A percentile compares a stretch with the other conserved stretches of the same genome.
Conservation (phyloP, 2,888 invertebrate genomes). For the Microctonus hyperodae region DNA sequence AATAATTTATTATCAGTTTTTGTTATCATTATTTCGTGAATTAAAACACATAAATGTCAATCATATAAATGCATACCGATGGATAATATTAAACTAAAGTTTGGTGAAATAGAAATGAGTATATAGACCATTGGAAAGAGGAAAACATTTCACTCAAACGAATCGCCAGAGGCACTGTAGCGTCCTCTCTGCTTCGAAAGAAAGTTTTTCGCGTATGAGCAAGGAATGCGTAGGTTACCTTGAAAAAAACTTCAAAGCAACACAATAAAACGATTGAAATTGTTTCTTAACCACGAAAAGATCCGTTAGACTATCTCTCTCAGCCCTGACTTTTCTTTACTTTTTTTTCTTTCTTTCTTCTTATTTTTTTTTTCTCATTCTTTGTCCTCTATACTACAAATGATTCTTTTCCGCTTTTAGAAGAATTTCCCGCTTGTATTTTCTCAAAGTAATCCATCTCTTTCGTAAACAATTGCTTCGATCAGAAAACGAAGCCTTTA, state of each 20-base stretch:
- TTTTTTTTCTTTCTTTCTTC: slow-evolving; percentile 22
- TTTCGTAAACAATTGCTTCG: not conserved
- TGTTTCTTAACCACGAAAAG: slow-evolving; percentile 49
- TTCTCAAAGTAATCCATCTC: not conserved
- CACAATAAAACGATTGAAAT: slow-evolving; percentile 57
- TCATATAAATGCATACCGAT: slow-evolving; percentile 15
- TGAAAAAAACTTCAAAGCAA: slow-evolving; percentile 57
- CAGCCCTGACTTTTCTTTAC: slow-evolving; percentile 20
- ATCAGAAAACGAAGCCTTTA: not conserved
- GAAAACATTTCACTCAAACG: slow-evolving; percentile 30
- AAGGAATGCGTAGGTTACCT: slow-evolving; percentile 54
- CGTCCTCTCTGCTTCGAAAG: not conserved
- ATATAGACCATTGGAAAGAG: too few relatives aligned
- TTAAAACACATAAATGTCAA: not conserved
- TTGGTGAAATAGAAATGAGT: not conserved
- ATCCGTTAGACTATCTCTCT: slow-evolving; percentile 24
- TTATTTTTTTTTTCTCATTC: slow-evolving; percentile 19
- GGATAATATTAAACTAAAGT: slow-evolving; percentile 7
- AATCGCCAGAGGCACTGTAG: slow-evolving; percentile 32
- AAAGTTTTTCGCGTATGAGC: slow-evolving; percentile 30
- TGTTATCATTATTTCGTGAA: too few relatives aligned
- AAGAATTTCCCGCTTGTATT: not conserved
- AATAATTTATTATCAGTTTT: too few relatives aligned
- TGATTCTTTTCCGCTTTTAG: not conserved
- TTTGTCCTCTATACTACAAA: slow-evolving; percentile 11